Base-by-base conservation (phyloP, 2,113 vertebrate species). In the Cryptomyrus ogoouensis region DNA sequence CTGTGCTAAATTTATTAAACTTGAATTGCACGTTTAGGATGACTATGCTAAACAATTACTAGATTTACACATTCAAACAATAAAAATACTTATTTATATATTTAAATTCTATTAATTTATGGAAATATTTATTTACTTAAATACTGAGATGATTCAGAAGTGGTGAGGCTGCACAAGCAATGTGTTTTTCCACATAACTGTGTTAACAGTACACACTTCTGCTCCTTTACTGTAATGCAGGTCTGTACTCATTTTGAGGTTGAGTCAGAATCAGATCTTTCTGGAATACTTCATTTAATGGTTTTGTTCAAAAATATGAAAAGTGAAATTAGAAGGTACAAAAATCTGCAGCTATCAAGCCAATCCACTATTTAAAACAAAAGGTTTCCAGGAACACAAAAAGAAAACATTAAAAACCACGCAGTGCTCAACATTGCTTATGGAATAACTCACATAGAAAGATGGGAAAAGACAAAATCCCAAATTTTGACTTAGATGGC, bases 291-390 rank as follows among this genome's bases (percentile, higher is more conserved):
- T 42, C 74, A 39, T 91, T 53, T 92, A 91, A 91, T 91, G 90
- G 86, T 91, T 92, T 91, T 87, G 91, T 92, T 87, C 56, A 90
- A 83, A 91, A 39, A 84, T 90, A 91, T 91, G 74, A 80, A 80
- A 80, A 35, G 39, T 92, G 91, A 93, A 93, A 93, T 93, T 91
- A 91, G 90, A 92, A 89, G 84, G 89, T 88, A 92, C 88, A 88
- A 89, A 93, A 91, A 91, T 90, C 83, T 90, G 52, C 91, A 91
- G 90, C 90, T 91, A 88, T 12, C 58, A 39, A 85, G 88, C 92
- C 70, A 91, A 88, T 80, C 91, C 92, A 91, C 90, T 90, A 90
- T 93, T 91, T 92, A 92, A 90, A 90, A 90, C 86, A 90, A 49
- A 31, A 31, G 88, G 90, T 91, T 52, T 92, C 83, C 88, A 66